A percentile compares a stretch with the other conserved stretches of the same genome.
Conservation (phyloP, 2,113 vertebrate genomes). For the Cathartes aura region DNA sequence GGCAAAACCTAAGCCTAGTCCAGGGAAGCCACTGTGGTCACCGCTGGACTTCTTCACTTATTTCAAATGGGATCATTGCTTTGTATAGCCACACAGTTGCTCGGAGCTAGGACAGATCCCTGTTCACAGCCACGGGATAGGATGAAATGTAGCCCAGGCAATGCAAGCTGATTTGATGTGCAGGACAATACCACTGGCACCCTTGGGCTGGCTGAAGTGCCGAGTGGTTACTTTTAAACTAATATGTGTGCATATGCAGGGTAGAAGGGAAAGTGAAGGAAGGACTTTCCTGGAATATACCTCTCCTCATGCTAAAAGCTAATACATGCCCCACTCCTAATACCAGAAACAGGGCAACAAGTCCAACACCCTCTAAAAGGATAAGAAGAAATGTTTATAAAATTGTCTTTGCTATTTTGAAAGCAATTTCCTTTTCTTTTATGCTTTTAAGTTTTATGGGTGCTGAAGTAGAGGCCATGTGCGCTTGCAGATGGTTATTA, state of each 20-base stretch:
- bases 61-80: not conserved
- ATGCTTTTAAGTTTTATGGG: slow-evolving; percentile 2
- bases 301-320: not conserved
- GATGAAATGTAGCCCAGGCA: not conserved
- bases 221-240: not conserved
- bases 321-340: not conserved
- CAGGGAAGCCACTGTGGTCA: not conserved
- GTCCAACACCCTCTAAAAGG: not conserved
- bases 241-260: accelerated
- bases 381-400: slow-evolving; percentile 4
- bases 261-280: not conserved
- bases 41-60: not conserved
- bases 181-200: not conserved
- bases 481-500: not conserved
- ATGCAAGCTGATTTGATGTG: not conserved
- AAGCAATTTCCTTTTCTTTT: slow-evolving; percentile 30
- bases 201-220: not conserved
- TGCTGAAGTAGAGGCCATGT: not conserved
- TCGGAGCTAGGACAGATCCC: not conserved
- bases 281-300: not conserved
- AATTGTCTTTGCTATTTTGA: not conserved
- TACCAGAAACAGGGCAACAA: not conserved
- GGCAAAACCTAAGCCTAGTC: not conserved
- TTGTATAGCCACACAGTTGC: accelerated
- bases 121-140: not conserved